Conservation (phyloP, 2,888 invertebrate genomes). For the Beris chalybata region DNA sequence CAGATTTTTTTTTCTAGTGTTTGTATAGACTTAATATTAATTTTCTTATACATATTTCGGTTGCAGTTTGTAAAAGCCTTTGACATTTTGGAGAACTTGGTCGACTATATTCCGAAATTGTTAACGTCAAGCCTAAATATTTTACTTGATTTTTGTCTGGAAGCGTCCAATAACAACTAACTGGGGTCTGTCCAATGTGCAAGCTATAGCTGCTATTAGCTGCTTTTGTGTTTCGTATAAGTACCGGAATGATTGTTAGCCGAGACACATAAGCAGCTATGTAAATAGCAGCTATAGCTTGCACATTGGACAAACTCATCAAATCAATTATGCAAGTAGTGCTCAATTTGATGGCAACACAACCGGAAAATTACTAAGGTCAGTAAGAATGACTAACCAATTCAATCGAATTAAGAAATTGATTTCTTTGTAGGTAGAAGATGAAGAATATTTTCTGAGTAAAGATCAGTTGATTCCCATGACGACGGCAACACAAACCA, state of each 20-base stretch:
- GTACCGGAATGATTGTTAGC: no score
- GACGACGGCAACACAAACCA: slow-evolving; percentile 71
- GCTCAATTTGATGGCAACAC: slow-evolving; percentile 69
- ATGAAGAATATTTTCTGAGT: slow-evolving; percentile 67
- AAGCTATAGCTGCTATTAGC: no score
- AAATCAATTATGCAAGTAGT: slow-evolving; percentile 68
- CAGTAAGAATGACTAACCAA: slow-evolving; percentile 46
- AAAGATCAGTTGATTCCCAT: slow-evolving; percentile 67
- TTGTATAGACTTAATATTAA: background rate
- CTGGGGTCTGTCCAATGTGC: no score
- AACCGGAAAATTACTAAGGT: slow-evolving; percentile 64
- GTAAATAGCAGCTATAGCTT: no score
- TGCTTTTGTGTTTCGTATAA: no score
- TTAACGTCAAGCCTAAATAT: slow-evolving; percentile 63
- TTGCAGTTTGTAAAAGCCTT: slow-evolving; percentile 50
- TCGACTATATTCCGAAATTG: slow-evolving; percentile 52
- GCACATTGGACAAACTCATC: no score
- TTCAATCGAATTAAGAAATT: background rate
- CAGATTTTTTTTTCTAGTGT: no score
- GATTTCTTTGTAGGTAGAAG: slow-evolving; percentile 47
- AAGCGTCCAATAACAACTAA: slow-evolving; percentile 61
- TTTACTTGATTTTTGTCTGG: slow-evolving; percentile 68
- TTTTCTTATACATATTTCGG: background rate
- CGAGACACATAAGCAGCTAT: no score
- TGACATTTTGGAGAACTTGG: slow-evolving; percentile 53